A percentile compares a stretch with the other conserved stretches of the same genome.
Conservation (phyloP, 1,140 invertebrate species). For the Tenebrio molitor region DNA sequence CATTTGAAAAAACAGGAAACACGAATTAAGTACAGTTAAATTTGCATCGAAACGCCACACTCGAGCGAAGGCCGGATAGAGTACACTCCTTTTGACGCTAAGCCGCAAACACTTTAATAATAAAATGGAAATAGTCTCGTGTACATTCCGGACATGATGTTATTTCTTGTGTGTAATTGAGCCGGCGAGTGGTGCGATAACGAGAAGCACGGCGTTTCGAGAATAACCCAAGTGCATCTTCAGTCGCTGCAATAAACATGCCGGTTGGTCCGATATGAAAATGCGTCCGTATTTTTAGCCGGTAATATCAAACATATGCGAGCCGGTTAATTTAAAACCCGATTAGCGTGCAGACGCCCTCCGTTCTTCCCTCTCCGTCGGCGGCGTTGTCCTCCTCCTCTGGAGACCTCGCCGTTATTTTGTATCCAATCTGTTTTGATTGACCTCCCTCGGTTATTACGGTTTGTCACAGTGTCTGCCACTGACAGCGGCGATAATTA, state of each 20-base stretch:
- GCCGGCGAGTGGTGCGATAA: conserved; percentile 8
- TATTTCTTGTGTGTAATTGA: too few species aligned
- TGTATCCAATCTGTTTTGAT: conserved; percentile 51
- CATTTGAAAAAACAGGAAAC: too few species aligned
- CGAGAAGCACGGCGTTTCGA: too few species aligned
- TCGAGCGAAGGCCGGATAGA: too few species aligned
- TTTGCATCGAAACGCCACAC: too few species aligned
- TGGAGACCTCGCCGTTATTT: conserved; percentile 50
- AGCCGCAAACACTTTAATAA: too few species aligned
- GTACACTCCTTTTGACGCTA: too few species aligned
- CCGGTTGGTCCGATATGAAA: conserved; percentile 43
- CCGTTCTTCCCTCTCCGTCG: background rate
- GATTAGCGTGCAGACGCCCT: conserved; percentile 44
- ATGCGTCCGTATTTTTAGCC: conserved; percentile 48
- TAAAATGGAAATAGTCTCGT: too few species aligned
- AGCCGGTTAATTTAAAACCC: conserved; percentile 53
- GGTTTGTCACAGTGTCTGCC: conserved; percentile 48
- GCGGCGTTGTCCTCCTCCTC: conserved; percentile 29
- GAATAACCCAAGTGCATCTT: conserved; percentile 41
- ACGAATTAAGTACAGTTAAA: too few species aligned
- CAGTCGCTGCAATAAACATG: conserved; percentile 41
- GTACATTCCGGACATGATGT: too few species aligned
- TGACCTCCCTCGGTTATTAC: conserved; percentile 49
- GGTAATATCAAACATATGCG: conserved; percentile 50
- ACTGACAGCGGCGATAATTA: conserved; percentile 50